Base-by-base conservation (phyloP, 2,888 invertebrate genomes). In the Aporophyla lueneburgensis region DNA sequence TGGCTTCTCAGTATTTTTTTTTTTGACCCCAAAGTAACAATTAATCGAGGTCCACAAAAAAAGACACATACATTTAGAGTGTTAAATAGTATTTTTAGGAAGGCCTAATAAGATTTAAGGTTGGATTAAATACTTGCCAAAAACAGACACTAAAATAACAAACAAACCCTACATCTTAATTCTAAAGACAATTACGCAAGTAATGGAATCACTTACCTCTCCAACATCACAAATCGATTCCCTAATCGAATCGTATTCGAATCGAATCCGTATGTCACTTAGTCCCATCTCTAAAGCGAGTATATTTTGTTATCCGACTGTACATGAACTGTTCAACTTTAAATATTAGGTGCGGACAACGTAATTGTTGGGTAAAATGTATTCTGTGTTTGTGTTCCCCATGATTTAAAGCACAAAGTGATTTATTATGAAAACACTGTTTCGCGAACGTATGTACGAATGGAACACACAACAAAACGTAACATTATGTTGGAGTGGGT, bases 331-430 rank as follows among this genome's bases (percentile, higher is more conserved):
- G 76, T 67, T 75, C 81, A 87, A 86, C 78, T 89, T 89, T 87
- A 89, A 88, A 88, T 88, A 89, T 87, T 86, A 86, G 81, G 86
- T 87, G 88, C 79, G 77, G 90, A 88, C 86, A 89, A 76, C 74
- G 81, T 88, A 88, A 88, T 89, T 89, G 88, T 87, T 78, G 79
- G 65, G 56, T 74, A 68, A 78, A 85, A 83, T 80, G 78, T 78
- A 72, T 76, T 80, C 76, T 80, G 75, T 85, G 80, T 86, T 82
- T 81, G 81, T 66, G 72, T 71, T 80, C 76, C 19, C 69, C 71
- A 70, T 87, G 89, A 87, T 87, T 89, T 87, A 87, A 62, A 61
- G 72, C 81, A 40, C 63, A 10, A 56, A 49, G 43, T 89, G 89
- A 87, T 89, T 87, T 87, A 89, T 86, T 78, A 59, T 76, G 67